phyloP scores from a whole-genome alignment of 2,888 invertebrate genomes.

The Cosmorhoe ocellata region DNA sequence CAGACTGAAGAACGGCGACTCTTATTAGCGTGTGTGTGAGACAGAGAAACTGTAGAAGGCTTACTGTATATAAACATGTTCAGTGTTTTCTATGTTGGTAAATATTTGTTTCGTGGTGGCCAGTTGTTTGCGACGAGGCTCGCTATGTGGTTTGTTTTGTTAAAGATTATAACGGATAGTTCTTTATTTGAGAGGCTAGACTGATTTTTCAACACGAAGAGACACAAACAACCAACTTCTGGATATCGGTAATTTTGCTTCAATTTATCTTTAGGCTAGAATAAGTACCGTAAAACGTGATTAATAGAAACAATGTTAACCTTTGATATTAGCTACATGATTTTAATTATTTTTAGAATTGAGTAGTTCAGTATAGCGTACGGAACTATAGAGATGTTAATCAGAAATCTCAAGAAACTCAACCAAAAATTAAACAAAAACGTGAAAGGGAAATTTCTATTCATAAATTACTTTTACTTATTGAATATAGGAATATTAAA shows the following conservation, averaged over 20 bases:
- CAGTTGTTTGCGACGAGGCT: slow-evolving; percentile 29
- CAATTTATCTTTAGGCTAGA: too few relatives aligned
- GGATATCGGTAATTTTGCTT: not conserved
- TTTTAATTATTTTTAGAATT: too few relatives aligned
- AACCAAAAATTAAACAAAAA: too few relatives aligned
- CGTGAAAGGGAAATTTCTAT: too few relatives aligned
- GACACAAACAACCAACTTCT: not conserved
- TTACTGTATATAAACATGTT: slow-evolving; percentile 23
- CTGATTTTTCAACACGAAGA: not conserved
- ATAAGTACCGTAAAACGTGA: too few relatives aligned
- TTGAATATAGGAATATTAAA: too few relatives aligned
- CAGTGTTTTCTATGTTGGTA: slow-evolving; percentile 20
- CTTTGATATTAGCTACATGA: too few relatives aligned
- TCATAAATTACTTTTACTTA: too few relatives aligned
- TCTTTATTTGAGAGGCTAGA: not conserved
- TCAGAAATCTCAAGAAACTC: too few relatives aligned
- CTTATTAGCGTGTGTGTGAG: slow-evolving; percentile 28
- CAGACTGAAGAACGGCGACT: slow-evolving; percentile 14
- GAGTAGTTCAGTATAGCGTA: too few relatives aligned
- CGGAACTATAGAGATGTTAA: too few relatives aligned
- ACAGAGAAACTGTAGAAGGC: slow-evolving; percentile 13
- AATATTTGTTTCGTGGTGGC: slow-evolving; percentile 27
- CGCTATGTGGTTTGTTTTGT: slow-evolving; percentile 26
- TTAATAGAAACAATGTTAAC: too few relatives aligned
- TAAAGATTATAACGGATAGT: not conserved